Evolutionary conservation across 2,888 invertebrate species (phyloP).

Genomic region (Epistrophe grossulariae): DNA sequence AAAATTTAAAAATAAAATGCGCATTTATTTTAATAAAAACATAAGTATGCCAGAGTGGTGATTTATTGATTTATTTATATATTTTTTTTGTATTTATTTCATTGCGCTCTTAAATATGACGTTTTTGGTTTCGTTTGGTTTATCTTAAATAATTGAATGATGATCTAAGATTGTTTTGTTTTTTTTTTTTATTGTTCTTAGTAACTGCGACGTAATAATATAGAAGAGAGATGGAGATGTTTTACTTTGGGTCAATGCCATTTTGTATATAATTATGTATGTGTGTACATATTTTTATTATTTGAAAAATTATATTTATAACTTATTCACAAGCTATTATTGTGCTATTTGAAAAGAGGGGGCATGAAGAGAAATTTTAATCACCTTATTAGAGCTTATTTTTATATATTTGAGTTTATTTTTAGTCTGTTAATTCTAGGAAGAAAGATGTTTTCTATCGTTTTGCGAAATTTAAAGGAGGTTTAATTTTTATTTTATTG

Average conservation of each 20-base stretch:
- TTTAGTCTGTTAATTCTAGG: no score
- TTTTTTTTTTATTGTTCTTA: not conserved
- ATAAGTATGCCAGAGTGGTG: constrained; percentile 5
- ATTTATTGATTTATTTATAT: constrained; percentile 31
- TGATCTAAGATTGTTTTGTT: constrained; percentile 9
- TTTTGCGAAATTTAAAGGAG: no score
- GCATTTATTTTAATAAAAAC: constrained; percentile 20
- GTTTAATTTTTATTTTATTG: no score
- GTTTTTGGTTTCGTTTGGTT: not conserved
- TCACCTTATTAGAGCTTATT: no score
- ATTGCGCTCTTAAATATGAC: constrained; percentile 16
- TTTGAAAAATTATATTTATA: no score
- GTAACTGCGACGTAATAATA: constrained; percentile 22
- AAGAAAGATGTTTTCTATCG: no score
- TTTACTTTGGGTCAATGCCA: constrained; percentile 22
- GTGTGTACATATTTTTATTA: no score
- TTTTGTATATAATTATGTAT: no score
- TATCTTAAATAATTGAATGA: constrained; percentile 35
- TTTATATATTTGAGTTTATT: no score
- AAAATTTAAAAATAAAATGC: constrained; percentile 19
- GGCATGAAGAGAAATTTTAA: no score
- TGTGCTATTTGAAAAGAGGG: no score
- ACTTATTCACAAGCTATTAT: no score
- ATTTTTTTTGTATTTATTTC: constrained; percentile 3
- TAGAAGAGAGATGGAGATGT: not conserved